Percentiles rank a stretch among this genome's conserved stretches.
Conservation (phyloP, 2,797 vertebrate genomes). For the Cephalopachus bancanus region DNA sequence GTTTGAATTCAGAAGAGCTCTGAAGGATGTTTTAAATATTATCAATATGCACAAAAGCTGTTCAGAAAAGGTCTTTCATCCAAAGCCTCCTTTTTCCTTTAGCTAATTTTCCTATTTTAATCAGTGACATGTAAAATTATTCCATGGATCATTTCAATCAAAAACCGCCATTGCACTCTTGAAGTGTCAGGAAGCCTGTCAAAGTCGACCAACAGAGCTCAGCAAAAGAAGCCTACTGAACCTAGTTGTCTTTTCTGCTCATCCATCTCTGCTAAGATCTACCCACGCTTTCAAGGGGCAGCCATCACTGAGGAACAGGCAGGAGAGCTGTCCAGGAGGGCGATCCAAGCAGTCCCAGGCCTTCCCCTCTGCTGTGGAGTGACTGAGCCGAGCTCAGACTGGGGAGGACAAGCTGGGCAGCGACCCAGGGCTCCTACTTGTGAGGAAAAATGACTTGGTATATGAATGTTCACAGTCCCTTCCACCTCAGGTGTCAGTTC, state of each 20-base stretch:
- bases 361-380: not conserved
- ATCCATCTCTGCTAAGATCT: not conserved
- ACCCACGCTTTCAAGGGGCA: not conserved
- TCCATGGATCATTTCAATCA: not conserved
- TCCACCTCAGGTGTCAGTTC: not conserved
- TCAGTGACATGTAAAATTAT: not conserved
- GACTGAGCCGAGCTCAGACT: not conserved
- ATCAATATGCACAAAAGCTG: not conserved
- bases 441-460: not conserved
- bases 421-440: fast-evolving
- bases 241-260: not conserved
- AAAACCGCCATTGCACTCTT: not conserved
- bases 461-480: not conserved
- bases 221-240: not conserved
- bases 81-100: not conserved
- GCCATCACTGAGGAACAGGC: too few species aligned
- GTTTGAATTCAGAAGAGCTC: not conserved
- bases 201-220: not conserved
- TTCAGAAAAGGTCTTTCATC: constrained; percentile 16
- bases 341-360: not conserved
- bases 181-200: not conserved
- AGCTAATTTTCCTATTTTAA: constrained; percentile 30
- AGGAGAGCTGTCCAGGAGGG: too few species aligned
- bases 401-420: not conserved
- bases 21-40: constrained; percentile 23